Evolutionary conservation across 2,113 vertebrate genomes (phyloP), one percentile per base, ranked within the genome.

Genomic region (Chamaetylas fuelleborni): DNA sequence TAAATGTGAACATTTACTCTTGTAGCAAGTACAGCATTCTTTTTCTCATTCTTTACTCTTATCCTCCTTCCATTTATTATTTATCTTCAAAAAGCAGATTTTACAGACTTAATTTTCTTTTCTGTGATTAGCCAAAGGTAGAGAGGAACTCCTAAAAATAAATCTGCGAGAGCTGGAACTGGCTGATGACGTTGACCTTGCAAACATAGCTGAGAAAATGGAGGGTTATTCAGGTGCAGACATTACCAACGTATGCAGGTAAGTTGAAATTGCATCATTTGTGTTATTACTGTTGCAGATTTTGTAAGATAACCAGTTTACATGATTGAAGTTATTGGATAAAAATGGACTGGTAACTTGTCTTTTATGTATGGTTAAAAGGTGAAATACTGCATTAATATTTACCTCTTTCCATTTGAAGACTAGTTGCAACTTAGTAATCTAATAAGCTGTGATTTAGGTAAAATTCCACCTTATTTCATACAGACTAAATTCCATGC

Each of bases 231-330:
- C 99, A 14, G 99, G 99, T 93, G 99, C 99, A 3, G 99, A 99
- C 97, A 99, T 99, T 84, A 99, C 99, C 83, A 99, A 99, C 0
- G 99, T 99, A 26, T 99, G 99, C 99, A 99, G 99, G 99, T 99
- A 96, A 47, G 95, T 42, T 77, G 33, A n/a, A 42, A 34, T 58
- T 61, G 25, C 50, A 81, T 69, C 12, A 69, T 60, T 80, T 74
- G 43, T 62, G 15, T 66, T 62, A 19, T 9, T 61, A 4, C 34
- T 81, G 50, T 36, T 92, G 34, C 26, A 88, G 12, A 67, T 33
- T 79, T 36, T 33, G 19, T 77, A 43, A 77, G 33, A 20, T 54
- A 65, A 38, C 24, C 20, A 6, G 18, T 80, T 76, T 56, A 20
- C 15, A 9, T 67, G 2, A 50, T 85, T 69, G 31, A 83, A 83